phyloP scores from a whole-genome alignment of 2,797 vertebrate genomes.

The Anas georgica region DNA sequence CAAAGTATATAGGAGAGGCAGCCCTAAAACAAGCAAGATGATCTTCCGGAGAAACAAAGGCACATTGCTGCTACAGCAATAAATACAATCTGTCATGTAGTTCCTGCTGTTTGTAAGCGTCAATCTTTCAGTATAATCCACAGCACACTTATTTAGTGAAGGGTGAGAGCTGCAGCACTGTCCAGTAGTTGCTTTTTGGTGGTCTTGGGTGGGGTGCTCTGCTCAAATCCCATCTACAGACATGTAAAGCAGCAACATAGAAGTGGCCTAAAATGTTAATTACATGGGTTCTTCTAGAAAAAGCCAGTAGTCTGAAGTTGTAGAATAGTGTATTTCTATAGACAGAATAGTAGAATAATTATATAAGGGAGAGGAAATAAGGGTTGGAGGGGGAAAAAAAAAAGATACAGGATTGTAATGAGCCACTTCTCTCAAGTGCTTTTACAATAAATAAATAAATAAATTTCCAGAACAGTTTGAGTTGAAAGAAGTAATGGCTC shows the following conservation, averaged over 20 bases:
- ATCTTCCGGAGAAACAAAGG: background rate
- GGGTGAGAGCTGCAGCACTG: background rate
- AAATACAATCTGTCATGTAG: background rate
- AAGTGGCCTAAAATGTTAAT: background rate
- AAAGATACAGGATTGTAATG: background rate
- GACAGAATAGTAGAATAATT: background rate
- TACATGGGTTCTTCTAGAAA: background rate
- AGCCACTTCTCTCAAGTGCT: background rate
- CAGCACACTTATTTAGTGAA: background rate
- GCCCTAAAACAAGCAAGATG: background rate
- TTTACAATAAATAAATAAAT: background rate
- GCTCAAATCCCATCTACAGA: background rate
- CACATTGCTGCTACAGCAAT: fast-evolving
- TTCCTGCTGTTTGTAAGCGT: background rate
- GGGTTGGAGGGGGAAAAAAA: background rate
- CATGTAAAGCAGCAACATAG: background rate
- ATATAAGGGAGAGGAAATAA: background rate
- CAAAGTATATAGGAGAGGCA: background rate
- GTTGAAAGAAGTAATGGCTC: background rate
- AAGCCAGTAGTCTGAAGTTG: background rate
- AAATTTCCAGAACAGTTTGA: background rate
- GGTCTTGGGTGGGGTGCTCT: background rate
- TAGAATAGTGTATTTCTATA: background rate
- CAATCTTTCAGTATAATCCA: background rate
- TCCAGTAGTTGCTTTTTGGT: background rate